Evolutionary conservation across 2,113 vertebrate genomes (phyloP).

Genomic region (Microcebus griseorufus): DNA sequence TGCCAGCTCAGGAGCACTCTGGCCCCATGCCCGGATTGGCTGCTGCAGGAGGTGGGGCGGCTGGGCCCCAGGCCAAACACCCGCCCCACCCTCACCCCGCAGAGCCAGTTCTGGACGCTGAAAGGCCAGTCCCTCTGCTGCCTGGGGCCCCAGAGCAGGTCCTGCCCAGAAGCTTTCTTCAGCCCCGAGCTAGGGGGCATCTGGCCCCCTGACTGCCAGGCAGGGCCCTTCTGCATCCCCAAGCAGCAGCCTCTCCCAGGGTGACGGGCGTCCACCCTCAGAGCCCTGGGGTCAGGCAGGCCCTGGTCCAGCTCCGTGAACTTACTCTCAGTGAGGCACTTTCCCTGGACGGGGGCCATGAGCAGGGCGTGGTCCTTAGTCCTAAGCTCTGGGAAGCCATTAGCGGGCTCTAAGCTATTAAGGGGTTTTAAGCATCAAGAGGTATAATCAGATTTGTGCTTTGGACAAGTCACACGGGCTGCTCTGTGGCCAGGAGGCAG

Average conservation of each 20-base stretch:
- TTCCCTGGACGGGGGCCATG: background rate
- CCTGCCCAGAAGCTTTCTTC: background rate
- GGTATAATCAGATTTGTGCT: slow-evolving; percentile 66
- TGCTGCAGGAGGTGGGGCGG: background rate
- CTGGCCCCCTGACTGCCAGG: no score
- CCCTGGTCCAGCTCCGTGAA: background rate
- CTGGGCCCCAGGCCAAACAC: background rate
- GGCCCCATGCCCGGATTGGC: slow-evolving; percentile 59
- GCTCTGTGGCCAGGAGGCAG: background rate
- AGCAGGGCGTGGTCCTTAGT: background rate
- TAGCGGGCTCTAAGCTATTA: slow-evolving; percentile 28
- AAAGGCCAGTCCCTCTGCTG: background rate
- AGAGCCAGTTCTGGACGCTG: slow-evolving; percentile 51
- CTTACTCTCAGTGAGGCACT: background rate
- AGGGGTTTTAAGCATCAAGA: slow-evolving; percentile 47
- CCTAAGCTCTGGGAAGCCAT: slow-evolving; percentile 47
- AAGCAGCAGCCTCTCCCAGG: background rate
- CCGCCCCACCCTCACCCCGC: background rate
- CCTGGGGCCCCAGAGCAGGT: background rate
- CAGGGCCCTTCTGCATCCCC: background rate
- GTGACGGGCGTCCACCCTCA: background rate
- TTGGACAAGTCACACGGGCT: background rate
- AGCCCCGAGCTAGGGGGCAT: background rate
- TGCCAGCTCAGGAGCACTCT: background rate
- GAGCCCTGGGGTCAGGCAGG: background rate